Evolutionary conservation across 92 coral and sea anemone species (phyloP), one percentile per base, ranked within the genome.

Genomic region (Zoanthus sociatus): DNA sequence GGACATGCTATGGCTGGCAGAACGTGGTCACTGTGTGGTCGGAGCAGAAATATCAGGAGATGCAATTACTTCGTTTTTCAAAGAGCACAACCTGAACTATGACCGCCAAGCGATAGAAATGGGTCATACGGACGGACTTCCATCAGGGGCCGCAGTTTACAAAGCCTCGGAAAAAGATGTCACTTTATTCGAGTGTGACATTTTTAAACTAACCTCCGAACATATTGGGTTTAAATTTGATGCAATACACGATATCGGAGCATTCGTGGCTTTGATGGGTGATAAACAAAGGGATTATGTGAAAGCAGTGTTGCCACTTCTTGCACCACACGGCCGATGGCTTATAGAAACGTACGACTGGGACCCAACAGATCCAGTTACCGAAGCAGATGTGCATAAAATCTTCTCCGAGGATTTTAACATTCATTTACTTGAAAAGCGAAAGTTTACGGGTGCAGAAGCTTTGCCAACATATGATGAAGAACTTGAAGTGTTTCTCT

Each of bases 11-110:
- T 81, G 85, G 85, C 75, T 81, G 31, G 85, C 85, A 9, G 85
- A 81, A n/a, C 75, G 75, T 3, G 85, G 85, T n/a, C 85, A 81
- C 14, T 20, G 61, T 21, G 85, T 81, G 10, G 73, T 64, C 20
- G 85, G 85, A 6, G 85, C 85, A 81, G 85, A 81, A 71, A 81
- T 81, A 64, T 81, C 85, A 12, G 73, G 75, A 6, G 75, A 81
- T 7, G 85, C 85, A 20, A 81, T 81, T 60, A 66, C 61, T 31
- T 64, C 74, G 12, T 81, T 81, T 37, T 81, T 81, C 47, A 53
- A 81, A 81, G 85, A 81, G 44, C 85, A 66, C 30, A 81, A 46
- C 3, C 85, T 81, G 7, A 30, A 81, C 37, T 81, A 81, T 31
- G 47, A 46, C 53, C 85, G 85, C 7, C 63, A 66, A 45, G 20